Base-by-base conservation (phyloP, 1,140 invertebrate species). In the Acromyrmex heyeri region DNA sequence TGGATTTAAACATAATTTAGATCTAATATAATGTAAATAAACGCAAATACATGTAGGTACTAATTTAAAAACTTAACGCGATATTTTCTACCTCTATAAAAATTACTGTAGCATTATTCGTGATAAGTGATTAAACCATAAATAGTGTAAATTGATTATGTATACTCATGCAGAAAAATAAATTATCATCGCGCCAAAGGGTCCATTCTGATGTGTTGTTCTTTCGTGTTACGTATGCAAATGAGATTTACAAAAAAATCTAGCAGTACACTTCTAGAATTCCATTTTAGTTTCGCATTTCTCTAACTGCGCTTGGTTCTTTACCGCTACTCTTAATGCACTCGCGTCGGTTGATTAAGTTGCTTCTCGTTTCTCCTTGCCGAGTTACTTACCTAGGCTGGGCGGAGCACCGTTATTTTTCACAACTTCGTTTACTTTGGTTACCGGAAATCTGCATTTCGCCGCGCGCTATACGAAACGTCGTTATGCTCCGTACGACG, bases 381-480 rank as follows among this genome's bases (percentile, higher is more conserved):
- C 73, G 73, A 79, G 77, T 87, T 89, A 89, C 62, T 89, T 90
- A 87, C 24, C 14, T 10, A 16, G 30, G 34, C 14, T 61, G 3
- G 62, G 12, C 21, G 50, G 18, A 18, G 16, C 38, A 12, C 53
- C 77, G 62, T 91, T 91, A 89, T 82, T 91, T 91, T 89, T 86
- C 83, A 77, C 86, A 79, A 89, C 62, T 55, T 27, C 21, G 50
- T 91, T 87, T 79, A 69, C 72, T 85, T 62, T 62, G 64, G 38
- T 69, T 69, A 69, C 78, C 59, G 83, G 27, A 55, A 85, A 86
- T 87, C 67, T 89, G 65, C 81, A 85, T 91, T 85, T 85, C 76
- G 73, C 53, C n/a, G 75, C 14, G 48, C 10, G 30, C 12, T 18
- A 57, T 64, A 67, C 44, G n/a, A 21, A 12, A 44, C 30, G 14